Evolutionary conservation across 2,113 vertebrate genomes (phyloP).

Genomic region (Mormyrus lacerda): DNA sequence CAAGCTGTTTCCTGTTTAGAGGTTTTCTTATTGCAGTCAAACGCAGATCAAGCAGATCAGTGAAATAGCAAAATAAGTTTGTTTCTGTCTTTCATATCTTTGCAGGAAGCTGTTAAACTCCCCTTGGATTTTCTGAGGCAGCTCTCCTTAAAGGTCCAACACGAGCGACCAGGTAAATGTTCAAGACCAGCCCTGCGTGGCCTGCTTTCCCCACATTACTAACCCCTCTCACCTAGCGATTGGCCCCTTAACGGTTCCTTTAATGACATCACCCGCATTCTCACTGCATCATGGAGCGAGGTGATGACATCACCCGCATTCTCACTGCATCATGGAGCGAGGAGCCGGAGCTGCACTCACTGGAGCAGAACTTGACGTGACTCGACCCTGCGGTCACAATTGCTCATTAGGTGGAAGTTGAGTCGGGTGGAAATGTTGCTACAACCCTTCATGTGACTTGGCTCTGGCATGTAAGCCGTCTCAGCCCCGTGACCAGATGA

Average conservation of each 20-base stretch:
- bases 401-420: background rate
- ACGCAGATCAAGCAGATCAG: background rate
- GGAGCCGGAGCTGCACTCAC: background rate
- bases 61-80: background rate
- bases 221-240: background rate
- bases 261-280: background rate
- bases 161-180: slow-evolving; percentile 82
- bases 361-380: background rate
- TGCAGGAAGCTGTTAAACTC: slow-evolving; percentile 87
- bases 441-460: background rate
- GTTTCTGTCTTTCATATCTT: slow-evolving; percentile 20
- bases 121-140: slow-evolving; percentile 89
- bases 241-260: background rate
- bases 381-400: background rate
- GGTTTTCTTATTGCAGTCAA: background rate
- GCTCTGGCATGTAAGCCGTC: background rate
- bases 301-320: background rate
- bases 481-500: background rate
- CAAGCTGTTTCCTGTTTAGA: background rate
- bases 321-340: background rate
- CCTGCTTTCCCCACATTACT: background rate
- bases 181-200: background rate
- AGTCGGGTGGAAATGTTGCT: background rate
- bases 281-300: background rate
- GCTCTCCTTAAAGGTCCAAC: slow-evolving; percentile 86